These are phyloP conservation scores for Charina bottae DNA, from an alignment of 2,113 vertebrate genomes.

Conservation along the genomic window DNA sequence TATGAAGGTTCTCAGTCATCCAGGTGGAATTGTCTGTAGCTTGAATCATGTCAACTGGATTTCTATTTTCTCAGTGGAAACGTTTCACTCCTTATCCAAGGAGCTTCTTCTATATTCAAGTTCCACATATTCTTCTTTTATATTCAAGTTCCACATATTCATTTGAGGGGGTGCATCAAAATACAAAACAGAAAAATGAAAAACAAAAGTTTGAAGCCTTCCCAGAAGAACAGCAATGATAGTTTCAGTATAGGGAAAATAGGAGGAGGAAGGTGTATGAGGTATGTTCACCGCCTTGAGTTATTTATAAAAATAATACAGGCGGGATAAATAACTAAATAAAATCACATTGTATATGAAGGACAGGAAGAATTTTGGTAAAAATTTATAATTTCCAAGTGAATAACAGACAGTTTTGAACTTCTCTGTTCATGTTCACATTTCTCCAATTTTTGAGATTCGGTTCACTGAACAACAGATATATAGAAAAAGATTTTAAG, in stretches of 20 bases:
- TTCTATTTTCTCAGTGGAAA: no score
- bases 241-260: no score
- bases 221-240: background rate
- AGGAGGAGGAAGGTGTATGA: no score
- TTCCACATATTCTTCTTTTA: no score
- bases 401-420: background rate
- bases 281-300: no score
- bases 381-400: background rate
- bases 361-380: background rate
- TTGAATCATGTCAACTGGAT: no score
- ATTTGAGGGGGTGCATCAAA: slow-evolving; percentile 27
- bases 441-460: background rate
- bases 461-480: background rate
- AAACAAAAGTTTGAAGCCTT: slow-evolving; percentile 2
- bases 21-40: no score
- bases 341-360: background rate
- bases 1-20: no score
- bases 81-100: no score
- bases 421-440: background rate
- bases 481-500: background rate
- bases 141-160: slow-evolving; percentile 19
- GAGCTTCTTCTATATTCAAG: no score
- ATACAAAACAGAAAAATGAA: slow-evolving; percentile 6
- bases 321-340: no score
- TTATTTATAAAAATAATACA: no score